Conservation (phyloP, 2,888 invertebrate genomes). For the Eupeodes latifasciatus region DNA sequence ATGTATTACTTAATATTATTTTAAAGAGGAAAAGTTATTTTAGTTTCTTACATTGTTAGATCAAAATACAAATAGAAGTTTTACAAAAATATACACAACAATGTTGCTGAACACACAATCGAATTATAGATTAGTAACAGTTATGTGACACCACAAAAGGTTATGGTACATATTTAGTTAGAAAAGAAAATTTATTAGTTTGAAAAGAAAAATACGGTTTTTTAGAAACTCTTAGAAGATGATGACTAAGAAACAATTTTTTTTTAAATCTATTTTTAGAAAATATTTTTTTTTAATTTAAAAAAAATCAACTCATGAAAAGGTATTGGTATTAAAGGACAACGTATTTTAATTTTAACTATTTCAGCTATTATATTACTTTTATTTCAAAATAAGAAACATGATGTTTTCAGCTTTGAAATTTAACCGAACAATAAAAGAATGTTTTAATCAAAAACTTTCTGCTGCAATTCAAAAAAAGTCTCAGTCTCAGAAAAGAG, state of each 20-base stretch:
- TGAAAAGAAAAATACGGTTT: background rate
- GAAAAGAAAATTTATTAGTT: background rate
- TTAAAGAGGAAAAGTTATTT: background rate
- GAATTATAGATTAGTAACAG: background rate
- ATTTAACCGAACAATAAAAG: too few species aligned
- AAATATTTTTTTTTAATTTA: too few species aligned
- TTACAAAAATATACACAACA: slow-evolving; percentile 4
- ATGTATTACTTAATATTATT: slow-evolving; percentile 27
- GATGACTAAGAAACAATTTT: background rate
- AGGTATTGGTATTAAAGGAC: too few species aligned
- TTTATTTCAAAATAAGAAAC: too few species aligned
- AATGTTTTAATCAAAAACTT: too few species aligned
- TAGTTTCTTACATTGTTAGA: background rate
- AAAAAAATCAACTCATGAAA: too few species aligned
- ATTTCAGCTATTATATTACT: too few species aligned
- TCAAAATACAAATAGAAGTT: slow-evolving; percentile 12
- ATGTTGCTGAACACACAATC: background rate
- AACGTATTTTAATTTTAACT: too few species aligned
- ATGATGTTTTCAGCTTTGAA: too few species aligned
- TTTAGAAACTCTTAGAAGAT: background rate
- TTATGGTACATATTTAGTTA: background rate
- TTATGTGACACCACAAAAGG: slow-evolving; percentile 8
- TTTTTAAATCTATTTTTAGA: too few species aligned
- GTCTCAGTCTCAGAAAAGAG: too few species aligned
- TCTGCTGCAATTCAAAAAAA: too few species aligned